These are phyloP conservation scores for Panthera tigris DNA, from an alignment of 2,113 vertebrate species.

Conservation along the genomic window DNA sequence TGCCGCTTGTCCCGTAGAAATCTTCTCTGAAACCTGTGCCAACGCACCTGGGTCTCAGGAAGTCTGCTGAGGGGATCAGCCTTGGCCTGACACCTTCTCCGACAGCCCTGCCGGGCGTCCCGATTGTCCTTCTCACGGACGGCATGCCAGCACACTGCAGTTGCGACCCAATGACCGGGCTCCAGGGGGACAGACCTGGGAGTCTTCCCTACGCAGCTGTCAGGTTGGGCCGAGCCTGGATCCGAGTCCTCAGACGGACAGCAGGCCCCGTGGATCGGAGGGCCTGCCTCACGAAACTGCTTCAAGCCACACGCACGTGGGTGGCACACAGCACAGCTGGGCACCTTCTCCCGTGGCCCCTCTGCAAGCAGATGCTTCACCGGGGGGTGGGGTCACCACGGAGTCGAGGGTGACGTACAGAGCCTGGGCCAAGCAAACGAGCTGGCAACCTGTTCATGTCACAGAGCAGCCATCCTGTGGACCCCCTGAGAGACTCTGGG, in stretches of 20 bases:
- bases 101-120: accelerated
- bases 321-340: no score
- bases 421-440: neutral
- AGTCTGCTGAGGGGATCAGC: no score
- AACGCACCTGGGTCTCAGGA: neutral
- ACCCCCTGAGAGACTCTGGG: neutral
- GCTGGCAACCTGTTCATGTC: accelerated
- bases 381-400: accelerated
- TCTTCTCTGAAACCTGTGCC: neutral
- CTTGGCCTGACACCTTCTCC: accelerated
- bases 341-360: accelerated
- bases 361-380: neutral
- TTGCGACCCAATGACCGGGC: neutral
- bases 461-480: accelerated
- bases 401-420: accelerated
- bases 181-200: neutral
- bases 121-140: accelerated
- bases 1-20: no score
- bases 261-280: accelerated
- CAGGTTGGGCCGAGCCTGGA: neutral
- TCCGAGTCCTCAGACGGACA: neutral
- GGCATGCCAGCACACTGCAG: accelerated
- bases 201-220: neutral
- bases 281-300: neutral
- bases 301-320: neutral